Base-by-base conservation (phyloP, 2,888 invertebrate genomes). In the Hirtodrosophila histrioides region DNA sequence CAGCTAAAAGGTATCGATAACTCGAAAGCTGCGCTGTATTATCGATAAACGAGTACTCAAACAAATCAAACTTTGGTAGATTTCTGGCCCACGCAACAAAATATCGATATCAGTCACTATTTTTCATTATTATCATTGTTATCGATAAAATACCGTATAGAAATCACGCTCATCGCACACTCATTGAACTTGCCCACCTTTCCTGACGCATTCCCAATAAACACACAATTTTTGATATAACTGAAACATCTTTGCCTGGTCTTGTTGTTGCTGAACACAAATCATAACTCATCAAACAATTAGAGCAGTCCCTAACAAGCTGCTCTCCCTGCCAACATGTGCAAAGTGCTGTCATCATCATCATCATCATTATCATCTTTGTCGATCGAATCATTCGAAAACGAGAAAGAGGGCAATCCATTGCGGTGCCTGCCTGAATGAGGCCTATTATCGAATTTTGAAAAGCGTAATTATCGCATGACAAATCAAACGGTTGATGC, bases 391-490 rank as follows among this genome's bases (percentile, higher is more conserved):
- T 62, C 46, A 58, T n/a, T 37, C n/a, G 35, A 31, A 35, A 9
- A 7, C 7, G 5, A 7, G n/a, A 11, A 45, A 35, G 37, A 36
- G 60, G 62, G 55, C 43, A 78, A 78, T 74, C 78, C 57, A 72
- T 55, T 48, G 54, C 17, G 31, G 36, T 44, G 37, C 37, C 24
- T 8, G 29, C 7, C 11, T 86, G 78, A 83, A 88, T 83, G 84
- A 86, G 62, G 82, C 82, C 82, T 83, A 83, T 83, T 83, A 83
- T 88, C 77, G 88, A 68, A 68, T 62, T 73, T 88, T 83, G 88
- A 86, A 86, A 86, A 83, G 74, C 86, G 71, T 88, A 86, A 88
- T 88, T 83, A 83, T 86, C 88, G 64, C 86, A 67, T 83, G 82
- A 82, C 88, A 83, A 86, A 86, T 79, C 80, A 86, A 83, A 76